A percentile compares a stretch with the other conserved stretches of the same genome.
Evolutionary conservation across 1,140 invertebrate species (phyloP).

Genomic region (Macrobrachium rosenbergii): DNA sequence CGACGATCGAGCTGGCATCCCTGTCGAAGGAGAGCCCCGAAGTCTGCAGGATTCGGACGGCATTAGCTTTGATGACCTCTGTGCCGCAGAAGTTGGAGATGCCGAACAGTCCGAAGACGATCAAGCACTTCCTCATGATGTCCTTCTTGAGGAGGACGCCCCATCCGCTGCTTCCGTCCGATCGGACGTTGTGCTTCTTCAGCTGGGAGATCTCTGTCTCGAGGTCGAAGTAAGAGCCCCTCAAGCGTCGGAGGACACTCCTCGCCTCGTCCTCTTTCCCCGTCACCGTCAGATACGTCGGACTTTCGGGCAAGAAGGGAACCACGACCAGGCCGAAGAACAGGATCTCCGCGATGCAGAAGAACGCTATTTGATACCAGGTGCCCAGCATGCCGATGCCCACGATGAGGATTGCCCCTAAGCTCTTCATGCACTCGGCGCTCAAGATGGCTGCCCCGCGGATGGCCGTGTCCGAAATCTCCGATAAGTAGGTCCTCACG

Average conservation of each 20-base stretch:
- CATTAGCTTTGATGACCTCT: conserved; percentile 23
- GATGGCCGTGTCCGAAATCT: conserved; percentile 31
- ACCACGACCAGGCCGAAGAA: background rate
- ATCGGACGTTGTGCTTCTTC: background rate
- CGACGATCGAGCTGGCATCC: conserved; percentile 17
- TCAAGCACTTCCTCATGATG: background rate
- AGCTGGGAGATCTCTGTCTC: conserved; percentile 6
- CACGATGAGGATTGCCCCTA: background rate
- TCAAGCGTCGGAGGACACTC: background rate
- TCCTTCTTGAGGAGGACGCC: background rate
- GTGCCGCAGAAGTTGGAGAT: conserved; percentile 20
- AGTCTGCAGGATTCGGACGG: background rate
- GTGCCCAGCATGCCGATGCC: background rate
- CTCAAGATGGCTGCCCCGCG: conserved; percentile 5
- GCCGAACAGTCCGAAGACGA: background rate
- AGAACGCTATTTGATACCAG: conserved; percentile 24
- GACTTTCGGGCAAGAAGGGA: conserved; percentile 21
- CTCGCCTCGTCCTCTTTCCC: background rate
- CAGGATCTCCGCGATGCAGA: background rate
- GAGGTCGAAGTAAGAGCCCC: background rate
- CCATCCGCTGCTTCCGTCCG: background rate
- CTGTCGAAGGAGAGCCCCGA: background rate
- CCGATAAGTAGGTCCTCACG: conserved; percentile 2
- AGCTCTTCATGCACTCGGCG: background rate
- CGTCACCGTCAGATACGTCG: conserved; percentile 7